These are phyloP conservation scores for Pterophyllum scalare DNA, from an alignment of 2,113 vertebrate species.

Conservation along the genomic window DNA sequence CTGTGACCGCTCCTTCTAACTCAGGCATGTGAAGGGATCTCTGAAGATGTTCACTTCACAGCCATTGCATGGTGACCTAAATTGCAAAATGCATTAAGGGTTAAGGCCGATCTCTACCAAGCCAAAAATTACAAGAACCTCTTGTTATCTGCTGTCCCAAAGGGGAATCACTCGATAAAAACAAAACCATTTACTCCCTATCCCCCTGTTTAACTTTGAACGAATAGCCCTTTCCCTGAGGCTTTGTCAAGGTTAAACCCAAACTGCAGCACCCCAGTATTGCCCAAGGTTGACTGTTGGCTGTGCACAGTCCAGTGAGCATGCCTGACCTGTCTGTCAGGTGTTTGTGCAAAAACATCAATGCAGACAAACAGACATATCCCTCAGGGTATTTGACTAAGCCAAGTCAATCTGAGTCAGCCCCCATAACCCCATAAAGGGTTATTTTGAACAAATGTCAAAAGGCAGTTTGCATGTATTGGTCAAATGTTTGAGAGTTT, in stretches of 20 bases:
- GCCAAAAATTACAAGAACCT: conserved; percentile 44
- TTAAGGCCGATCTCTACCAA: conserved; percentile 17
- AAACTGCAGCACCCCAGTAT: conserved; percentile 19
- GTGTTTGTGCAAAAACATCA: conserved; percentile 68
- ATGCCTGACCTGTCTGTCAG: conserved; percentile 70
- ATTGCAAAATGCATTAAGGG: conserved; percentile 34
- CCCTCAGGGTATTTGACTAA: conserved; percentile 62
- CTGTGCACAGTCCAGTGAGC: conserved; percentile 57
- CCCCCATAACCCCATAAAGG: conserved; percentile 48
- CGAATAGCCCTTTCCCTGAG: conserved; percentile 43
- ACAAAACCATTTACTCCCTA: conserved; percentile 49
- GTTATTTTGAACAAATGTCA: conserved; percentile 71
- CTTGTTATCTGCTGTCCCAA: conserved; percentile 50
- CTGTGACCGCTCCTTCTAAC: conserved; percentile 4
- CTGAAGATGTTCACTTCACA: background rate
- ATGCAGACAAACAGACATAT: conserved; percentile 64
- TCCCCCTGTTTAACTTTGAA: conserved; percentile 36
- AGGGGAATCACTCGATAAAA: conserved; percentile 31
- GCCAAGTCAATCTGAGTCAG: conserved; percentile 69
- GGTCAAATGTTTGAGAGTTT: conserved; percentile 51
- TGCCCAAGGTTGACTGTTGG: conserved; percentile 30
- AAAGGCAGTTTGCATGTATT: conserved; percentile 38
- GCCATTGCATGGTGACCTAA: background rate
- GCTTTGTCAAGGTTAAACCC: conserved; percentile 58
- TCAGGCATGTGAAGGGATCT: background rate